Percentiles rank a stretch among this genome's conserved stretches.
These are phyloP conservation scores for Cavia porcellus DNA, from an alignment of 2,113 vertebrate genomes.

Conservation along the genomic window DNA sequence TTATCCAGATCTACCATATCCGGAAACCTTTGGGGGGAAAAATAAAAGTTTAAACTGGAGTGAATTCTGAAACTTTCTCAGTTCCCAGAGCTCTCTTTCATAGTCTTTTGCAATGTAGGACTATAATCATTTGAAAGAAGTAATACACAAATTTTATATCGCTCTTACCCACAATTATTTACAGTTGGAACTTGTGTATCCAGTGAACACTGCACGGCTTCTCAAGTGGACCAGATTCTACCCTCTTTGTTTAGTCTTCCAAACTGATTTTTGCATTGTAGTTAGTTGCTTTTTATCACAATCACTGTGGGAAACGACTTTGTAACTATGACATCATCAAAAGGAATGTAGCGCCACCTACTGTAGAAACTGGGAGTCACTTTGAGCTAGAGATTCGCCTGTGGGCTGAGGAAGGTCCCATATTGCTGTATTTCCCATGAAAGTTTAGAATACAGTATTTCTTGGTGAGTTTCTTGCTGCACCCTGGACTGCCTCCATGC, in stretches of 20 bases:
- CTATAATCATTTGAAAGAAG: conserved; percentile 19
- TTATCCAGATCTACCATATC: background rate
- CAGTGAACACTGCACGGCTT: background rate
- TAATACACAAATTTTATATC: background rate
- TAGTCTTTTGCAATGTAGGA: background rate
- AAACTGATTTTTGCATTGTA: background rate
- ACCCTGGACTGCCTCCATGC: background rate
- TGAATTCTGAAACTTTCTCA: background rate
- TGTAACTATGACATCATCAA: background rate
- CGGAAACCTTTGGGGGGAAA: background rate
- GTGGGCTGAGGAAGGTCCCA: background rate
- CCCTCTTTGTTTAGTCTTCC: background rate
- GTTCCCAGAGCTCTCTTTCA: background rate
- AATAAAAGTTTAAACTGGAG: background rate
- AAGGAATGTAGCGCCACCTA: conserved; percentile 58
- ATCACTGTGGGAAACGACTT: background rate
- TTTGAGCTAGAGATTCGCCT: background rate
- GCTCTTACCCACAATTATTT: background rate
- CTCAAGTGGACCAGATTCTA: background rate
- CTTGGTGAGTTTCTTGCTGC: background rate
- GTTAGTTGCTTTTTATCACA: background rate
- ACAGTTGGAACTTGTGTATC: background rate
- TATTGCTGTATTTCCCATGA: background rate
- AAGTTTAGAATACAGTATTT: background rate
- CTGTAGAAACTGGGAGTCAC: conserved; percentile 62